These are phyloP conservation scores for Laticauda laticaudata DNA, from an alignment of 2,113 vertebrate genomes.

Conservation along the genomic window DNA sequence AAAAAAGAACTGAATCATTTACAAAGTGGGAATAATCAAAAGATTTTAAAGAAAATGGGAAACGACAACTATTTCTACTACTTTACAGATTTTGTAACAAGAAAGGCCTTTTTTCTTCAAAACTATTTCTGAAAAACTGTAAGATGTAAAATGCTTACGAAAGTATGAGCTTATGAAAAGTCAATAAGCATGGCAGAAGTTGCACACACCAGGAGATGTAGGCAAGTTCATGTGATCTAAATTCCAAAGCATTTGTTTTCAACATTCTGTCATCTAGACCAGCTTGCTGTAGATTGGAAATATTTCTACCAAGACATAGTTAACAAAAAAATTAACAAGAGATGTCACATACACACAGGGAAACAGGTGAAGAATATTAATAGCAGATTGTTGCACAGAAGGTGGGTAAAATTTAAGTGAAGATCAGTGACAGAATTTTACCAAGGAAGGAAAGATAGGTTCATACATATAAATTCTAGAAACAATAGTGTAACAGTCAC, in stretches of 20 bases:
- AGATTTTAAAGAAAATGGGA: not conserved
- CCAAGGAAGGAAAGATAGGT: not conserved
- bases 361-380: not conserved
- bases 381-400: not conserved
- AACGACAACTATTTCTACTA: not conserved
- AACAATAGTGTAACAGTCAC: not conserved
- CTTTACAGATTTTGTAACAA: not conserved
- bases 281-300: not conserved
- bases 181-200: not conserved
- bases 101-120: not conserved
- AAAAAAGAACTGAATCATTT: not conserved
- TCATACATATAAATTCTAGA: not conserved
- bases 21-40: not conserved
- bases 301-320: not conserved
- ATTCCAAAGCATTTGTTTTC: not conserved
- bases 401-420: not conserved
- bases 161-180: no score
- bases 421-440: not conserved
- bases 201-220: no score
- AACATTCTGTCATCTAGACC: not conserved
- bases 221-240: not conserved
- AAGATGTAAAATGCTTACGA: not conserved
- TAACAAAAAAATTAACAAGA: not conserved
- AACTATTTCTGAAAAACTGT: not conserved
- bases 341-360: not conserved